Base-by-base conservation (phyloP, 2,113 vertebrate genomes). In the Clinocottus analis region DNA sequence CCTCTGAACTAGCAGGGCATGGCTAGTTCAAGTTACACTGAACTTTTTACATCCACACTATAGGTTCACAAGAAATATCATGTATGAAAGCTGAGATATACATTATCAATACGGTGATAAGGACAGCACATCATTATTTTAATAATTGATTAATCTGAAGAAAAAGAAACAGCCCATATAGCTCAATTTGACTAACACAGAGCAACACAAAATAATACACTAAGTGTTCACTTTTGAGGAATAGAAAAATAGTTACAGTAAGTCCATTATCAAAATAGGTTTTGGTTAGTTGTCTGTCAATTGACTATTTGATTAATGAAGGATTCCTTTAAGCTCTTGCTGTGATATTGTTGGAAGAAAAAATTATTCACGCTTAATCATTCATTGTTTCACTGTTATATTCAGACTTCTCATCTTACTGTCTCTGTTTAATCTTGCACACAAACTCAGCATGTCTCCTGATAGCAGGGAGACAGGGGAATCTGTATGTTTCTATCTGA, bases 1-100 rank as follows among this genome's bases (percentile, higher is more conserved):
- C 84, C 82, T 85, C 49, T 75, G 69, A 87, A 81, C 37, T 25
- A 16, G 10, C 17, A 69, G 37, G 29, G 3, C 33, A 66, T 25
- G 33, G 39, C 47, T 27, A 49, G 23, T 47, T 82, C 19, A 45
- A 55, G 39, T 45, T 79, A 59, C 8, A 33, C n/a, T 43, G 7
- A 68, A 21, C 14, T 23, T n/a, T 8, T n/a, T 23, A 27, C 31
- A 1, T 25, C 7, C 16, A 41, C 35, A 53, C 19, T 31, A 7
- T n/a, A 7, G 9, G 3, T 64, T 60, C 16, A 83, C 31, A 37
- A 31, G n/a, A 29, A 62, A 37, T 29, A 43, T 25, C 3, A 37
- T 0, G 1, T n/a, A 16, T 66, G 2, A 16, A n/a, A 58, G 8
- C 1, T 7, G 16, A 41, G 7, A 65, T 1, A 47, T 66, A 7